These are phyloP conservation scores for Drosophila emarginata DNA, from an alignment of 2,888 invertebrate genomes.

Conservation along the genomic window DNA sequence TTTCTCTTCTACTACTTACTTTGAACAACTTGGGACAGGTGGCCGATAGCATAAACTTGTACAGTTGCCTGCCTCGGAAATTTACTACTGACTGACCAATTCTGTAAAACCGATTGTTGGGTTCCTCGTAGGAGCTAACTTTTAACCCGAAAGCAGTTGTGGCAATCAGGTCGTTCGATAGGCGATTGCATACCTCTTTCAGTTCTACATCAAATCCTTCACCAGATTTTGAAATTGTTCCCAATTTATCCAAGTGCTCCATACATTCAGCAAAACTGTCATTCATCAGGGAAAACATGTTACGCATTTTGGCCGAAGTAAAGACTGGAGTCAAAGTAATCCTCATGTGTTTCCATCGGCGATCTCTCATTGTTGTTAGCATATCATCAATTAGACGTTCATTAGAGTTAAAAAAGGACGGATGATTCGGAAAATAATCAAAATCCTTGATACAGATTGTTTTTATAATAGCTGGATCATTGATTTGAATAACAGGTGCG, in stretches of 20 bases:
- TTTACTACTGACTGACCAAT: conserved; percentile 63
- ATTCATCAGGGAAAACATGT: conserved; percentile 80
- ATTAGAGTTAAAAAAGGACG: conserved; percentile 75
- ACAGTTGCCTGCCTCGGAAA: conserved; percentile 58
- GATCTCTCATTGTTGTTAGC: conserved; percentile 69
- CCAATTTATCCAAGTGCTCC: conserved; percentile 49
- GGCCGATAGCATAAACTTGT: conserved; percentile 61
- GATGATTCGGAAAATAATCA: conserved; percentile 81
- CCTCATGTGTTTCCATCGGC: conserved; percentile 82
- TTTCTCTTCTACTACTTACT: no score
- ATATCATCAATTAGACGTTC: conserved; percentile 82
- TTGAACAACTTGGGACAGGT: conserved; percentile 52
- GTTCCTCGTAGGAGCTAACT: conserved; percentile 84
- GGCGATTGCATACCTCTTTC: conserved; percentile 71
- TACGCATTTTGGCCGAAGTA: conserved; percentile 84
- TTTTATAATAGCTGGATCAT: conserved; percentile 81
- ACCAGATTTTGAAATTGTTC: conserved; percentile 13
- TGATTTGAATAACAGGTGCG: conserved; percentile 66
- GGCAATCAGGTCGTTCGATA: conserved; percentile 82
- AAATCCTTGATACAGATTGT: conserved; percentile 80
- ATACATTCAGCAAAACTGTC: conserved; percentile 76
- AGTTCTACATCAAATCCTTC: conserved; percentile 71
- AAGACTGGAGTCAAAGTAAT: conserved; percentile 83
- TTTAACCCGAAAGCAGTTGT: conserved; percentile 81
- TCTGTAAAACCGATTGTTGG: conserved; percentile 84